A percentile compares a stretch with the other conserved stretches of the same genome.
Evolutionary conservation across 30 jellyfish, hydroid and myxozoan species (phyloP).

Genomic region (Aurelia aurita complex sp. Pacific): DNA sequence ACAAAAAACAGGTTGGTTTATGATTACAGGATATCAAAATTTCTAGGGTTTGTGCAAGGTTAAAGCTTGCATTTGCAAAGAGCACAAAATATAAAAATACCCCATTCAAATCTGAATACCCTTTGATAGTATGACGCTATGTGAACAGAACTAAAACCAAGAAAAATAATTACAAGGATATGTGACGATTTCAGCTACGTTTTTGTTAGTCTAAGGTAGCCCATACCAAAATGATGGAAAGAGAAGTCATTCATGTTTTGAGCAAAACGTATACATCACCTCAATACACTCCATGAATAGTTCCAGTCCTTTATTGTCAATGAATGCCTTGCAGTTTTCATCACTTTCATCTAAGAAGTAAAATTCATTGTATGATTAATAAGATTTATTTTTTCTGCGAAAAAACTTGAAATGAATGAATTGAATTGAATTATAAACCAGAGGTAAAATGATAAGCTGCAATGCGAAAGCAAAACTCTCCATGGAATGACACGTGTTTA

Average conservation of each 20-base stretch:
- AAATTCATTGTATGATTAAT: conserved; percentile 4
- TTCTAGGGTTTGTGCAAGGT: neutral
- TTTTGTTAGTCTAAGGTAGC: neutral
- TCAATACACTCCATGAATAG: conserved; percentile 55
- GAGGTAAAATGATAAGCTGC: neutral
- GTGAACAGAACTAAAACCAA: too few relatives aligned
- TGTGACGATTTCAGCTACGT: neutral
- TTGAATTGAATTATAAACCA: neutral
- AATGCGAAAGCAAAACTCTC: neutral
- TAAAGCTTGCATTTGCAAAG: neutral
- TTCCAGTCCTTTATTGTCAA: conserved; percentile 60
- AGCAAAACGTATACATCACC: conserved; percentile 7
- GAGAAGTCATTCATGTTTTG: too few relatives aligned
- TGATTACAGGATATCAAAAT: neutral
- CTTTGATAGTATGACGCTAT: too few relatives aligned
- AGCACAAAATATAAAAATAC: neutral
- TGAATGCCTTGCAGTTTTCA: conserved; percentile 69
- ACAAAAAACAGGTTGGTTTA: neutral
- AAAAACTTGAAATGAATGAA: too few relatives aligned
- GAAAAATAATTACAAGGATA: too few relatives aligned
- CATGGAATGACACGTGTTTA: neutral
- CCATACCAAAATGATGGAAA: neutral
- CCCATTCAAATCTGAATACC: too few relatives aligned
- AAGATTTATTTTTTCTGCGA: too few relatives aligned
- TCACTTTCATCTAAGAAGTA: conserved; percentile 69